phyloP scores from a whole-genome alignment of 2,113 vertebrate genomes.

The Scatophagus argus region DNA sequence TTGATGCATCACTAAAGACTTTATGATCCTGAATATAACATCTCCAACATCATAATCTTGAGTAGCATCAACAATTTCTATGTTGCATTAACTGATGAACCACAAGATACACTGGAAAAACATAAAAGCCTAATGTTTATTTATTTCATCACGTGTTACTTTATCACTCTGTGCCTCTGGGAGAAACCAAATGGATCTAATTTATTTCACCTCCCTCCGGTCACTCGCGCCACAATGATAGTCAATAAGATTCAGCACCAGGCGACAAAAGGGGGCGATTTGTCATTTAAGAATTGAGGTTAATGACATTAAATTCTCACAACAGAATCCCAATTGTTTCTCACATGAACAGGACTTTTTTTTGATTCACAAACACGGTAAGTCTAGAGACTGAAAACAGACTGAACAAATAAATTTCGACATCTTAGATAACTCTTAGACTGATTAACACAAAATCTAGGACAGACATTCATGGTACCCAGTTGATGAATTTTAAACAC shows the following conservation, averaged over 20 bases:
- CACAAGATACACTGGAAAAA: constrained; percentile 34
- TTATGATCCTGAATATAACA: constrained; percentile 26
- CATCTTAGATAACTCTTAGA: neutral
- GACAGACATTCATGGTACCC: neutral
- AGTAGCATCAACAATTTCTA: constrained; percentile 15
- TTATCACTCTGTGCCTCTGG: constrained; percentile 76
- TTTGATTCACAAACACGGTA: neutral
- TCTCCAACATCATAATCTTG: constrained; percentile 22
- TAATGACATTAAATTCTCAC: constrained; percentile 72
- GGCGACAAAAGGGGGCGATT: constrained; percentile 76
- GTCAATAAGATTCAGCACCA: constrained; percentile 78
- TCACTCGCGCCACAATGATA: constrained; percentile 62
- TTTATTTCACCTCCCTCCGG: constrained; percentile 79
- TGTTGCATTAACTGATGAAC: constrained; percentile 22
- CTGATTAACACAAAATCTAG: neutral
- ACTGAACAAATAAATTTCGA: neutral
- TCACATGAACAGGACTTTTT: constrained; percentile 14
- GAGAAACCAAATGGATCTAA: constrained; percentile 79
- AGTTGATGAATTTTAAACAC: neutral
- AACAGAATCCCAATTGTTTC: constrained; percentile 63
- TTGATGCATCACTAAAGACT: constrained; percentile 33
- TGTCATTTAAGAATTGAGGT: constrained; percentile 73
- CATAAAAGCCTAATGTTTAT: constrained; percentile 70
- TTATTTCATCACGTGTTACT: constrained; percentile 72
- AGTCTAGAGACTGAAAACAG: no score